Base-by-base conservation (phyloP, 2,888 invertebrate species). In the Agrochola circellaris region DNA sequence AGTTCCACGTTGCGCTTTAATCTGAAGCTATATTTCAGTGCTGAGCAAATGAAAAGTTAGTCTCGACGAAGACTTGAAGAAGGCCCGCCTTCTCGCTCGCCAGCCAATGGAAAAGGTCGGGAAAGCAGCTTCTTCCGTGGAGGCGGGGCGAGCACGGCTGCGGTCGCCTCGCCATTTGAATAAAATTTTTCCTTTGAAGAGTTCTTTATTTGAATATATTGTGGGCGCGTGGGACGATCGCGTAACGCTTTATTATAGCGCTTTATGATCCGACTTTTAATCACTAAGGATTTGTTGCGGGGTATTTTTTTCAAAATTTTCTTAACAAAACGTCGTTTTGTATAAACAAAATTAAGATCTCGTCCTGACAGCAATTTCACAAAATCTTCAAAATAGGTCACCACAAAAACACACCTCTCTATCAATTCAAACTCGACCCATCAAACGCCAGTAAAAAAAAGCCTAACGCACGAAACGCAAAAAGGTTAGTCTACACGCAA, bases 1-100 rank as follows among this genome's bases (percentile, higher is more conserved):
- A 95, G 93, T 96, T 95, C 92, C 93, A 90, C 92, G 91, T 92
- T 92, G 93, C 93, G 93, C 93, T 95, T 95, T 96, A 96, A 96
- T 96, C 96, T 93, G 91, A 84, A 93, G 94, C 94, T 94, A 96
- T 96, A 96, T 96, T 96, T 96, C 93, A 95, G 94, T 93, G 93
- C 94, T 92, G 95, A 95, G 95, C 96, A 96, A 96, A 96, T 96
- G 96, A 96, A 96, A 96, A 96, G 96, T 96, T 96, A 93, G 93
- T 93, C 93, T 93, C 92, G 90, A 82, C 90, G 87, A 95, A 95
- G 95, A 95, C 94, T 95, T 93, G 90, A 95, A 95, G 95, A 95
- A 94, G 92, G 90, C 94, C 92, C 93, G 93, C 95, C 95, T 94
- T 94, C 94, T 90, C 92, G 88, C 92, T 91, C 93, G 92, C 91